A percentile compares a stretch with the other conserved stretches of the same genome.
These are phyloP conservation scores for Protonemura montana DNA, from an alignment of 2,888 invertebrate genomes.

Conservation along the genomic window DNA sequence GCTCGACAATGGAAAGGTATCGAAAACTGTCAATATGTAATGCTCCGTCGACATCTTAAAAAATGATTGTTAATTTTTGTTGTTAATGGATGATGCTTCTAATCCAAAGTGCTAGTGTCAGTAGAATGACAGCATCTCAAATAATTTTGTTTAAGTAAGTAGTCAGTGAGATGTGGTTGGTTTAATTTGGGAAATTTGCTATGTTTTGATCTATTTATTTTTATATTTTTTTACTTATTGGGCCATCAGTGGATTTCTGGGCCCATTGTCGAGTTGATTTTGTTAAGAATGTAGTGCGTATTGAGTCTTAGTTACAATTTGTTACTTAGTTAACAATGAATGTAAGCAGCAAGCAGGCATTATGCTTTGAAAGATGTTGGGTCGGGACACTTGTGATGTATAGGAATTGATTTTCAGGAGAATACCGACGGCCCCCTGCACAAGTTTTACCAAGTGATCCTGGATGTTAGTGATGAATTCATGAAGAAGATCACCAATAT, in stretches of 20 bases:
- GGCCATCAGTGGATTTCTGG: constrained; percentile 50
- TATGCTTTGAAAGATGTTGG: constrained; percentile 49
- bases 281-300: not conserved
- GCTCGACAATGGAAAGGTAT: constrained; percentile 39
- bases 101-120: not conserved
- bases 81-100: constrained; percentile 24
- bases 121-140: constrained; percentile 10
- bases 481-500: constrained; percentile 73
- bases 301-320: not conserved
- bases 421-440: constrained; percentile 78
- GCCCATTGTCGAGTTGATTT: constrained; percentile 42
- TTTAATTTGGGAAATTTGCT: not conserved
- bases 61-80: constrained; percentile 20
- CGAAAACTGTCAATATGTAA: constrained; percentile 27
- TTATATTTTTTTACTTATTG: constrained; percentile 19
- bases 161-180: not conserved
- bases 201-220: not conserved
- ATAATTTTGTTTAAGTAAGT: not conserved
- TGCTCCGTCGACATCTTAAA: constrained; percentile 9
- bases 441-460: constrained; percentile 83
- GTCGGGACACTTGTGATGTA: not conserved
- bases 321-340: not conserved
- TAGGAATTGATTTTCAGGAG: constrained; percentile 62
- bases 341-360: not conserved
- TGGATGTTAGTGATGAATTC: constrained; percentile 78